Evolutionary conservation across 92 coral and sea anemone genomes (phyloP).

Genomic region (Siderastrea siderea): DNA sequence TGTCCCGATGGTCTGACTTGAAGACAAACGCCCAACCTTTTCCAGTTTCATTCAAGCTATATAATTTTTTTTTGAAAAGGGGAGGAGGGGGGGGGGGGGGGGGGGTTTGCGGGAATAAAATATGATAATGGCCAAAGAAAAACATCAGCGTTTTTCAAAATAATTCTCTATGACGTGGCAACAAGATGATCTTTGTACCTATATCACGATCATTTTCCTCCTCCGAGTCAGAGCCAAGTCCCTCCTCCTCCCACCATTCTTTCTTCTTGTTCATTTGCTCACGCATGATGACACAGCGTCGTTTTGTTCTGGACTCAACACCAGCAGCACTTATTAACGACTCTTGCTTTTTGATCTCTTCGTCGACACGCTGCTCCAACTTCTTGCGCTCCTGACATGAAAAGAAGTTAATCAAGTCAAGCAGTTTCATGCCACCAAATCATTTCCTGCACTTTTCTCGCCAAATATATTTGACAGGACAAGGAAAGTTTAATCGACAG

Average conservation of each 20-base stretch:
- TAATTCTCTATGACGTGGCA: too few species aligned
- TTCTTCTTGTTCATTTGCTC: constrained; percentile 94
- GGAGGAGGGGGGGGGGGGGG: too few species aligned
- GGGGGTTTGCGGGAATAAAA: too few species aligned
- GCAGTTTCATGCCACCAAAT: not conserved
- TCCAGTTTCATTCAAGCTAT: too few species aligned
- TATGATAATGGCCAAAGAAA: too few species aligned
- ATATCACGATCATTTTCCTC: constrained; percentile 87
- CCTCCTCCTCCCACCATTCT: constrained; percentile 99
- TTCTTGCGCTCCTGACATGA: constrained; percentile 68
- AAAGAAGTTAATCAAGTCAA: not conserved
- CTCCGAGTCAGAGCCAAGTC: constrained; percentile 87
- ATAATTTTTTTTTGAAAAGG: too few species aligned
- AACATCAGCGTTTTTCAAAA: not conserved
- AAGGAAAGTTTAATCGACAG: too few species aligned
- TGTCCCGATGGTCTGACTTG: too few species aligned
- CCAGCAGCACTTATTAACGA: constrained; percentile 68
- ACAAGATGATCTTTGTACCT: constrained; percentile 35
- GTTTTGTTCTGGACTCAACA: constrained; percentile 78
- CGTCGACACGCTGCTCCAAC: constrained; percentile 76
- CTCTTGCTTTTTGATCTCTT: constrained; percentile 78
- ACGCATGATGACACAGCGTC: constrained; percentile 96
- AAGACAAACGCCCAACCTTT: too few species aligned
- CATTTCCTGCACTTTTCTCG: too few species aligned
- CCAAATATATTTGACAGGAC: too few species aligned